phyloP scores from a whole-genome alignment of 1,140 invertebrate genomes.

The Spodoptera frugiperda region DNA sequence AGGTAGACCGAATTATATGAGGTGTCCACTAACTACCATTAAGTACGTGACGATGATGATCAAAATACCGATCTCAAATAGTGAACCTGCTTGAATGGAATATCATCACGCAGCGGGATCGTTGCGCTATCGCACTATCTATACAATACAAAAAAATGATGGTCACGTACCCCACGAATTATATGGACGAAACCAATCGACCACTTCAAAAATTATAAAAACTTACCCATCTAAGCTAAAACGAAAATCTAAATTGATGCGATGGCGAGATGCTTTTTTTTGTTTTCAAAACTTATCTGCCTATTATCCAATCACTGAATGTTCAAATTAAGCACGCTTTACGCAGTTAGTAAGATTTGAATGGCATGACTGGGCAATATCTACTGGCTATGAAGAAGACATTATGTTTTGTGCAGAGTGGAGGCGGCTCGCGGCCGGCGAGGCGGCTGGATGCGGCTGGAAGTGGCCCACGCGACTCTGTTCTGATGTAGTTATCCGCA shows the following conservation, averaged over 20 bases:
- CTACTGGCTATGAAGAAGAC: constrained; percentile 32
- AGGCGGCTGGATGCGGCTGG: constrained; percentile 1
- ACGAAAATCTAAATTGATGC: constrained; percentile 69
- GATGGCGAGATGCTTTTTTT: constrained; percentile 72
- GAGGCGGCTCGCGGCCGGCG: not conserved
- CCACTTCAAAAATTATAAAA: constrained; percentile 74
- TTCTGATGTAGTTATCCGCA: constrained; percentile 71
- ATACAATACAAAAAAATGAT: constrained; percentile 74
- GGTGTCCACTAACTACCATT: constrained; percentile 47
- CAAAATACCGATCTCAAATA: constrained; percentile 61
- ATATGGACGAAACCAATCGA: constrained; percentile 72
- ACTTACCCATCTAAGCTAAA: constrained; percentile 71
- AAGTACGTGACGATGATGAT: constrained; percentile 68
- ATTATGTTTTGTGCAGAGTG: constrained; percentile 14
- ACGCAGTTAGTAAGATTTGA: constrained; percentile 57
- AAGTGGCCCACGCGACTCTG: constrained; percentile 60
- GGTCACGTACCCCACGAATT: constrained; percentile 82
- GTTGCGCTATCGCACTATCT: constrained; percentile 58
- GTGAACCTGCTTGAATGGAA: constrained; percentile 76
- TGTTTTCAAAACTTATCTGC: constrained; percentile 59
- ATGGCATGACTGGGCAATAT: constrained; percentile 35
- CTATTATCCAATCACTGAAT: constrained; percentile 61
- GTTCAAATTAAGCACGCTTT: constrained; percentile 60
- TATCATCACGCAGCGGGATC: constrained; percentile 71
- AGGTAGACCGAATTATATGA: not conserved